Conservation (phyloP, 2,113 vertebrate species). For the Entomyzon cyanotis region DNA sequence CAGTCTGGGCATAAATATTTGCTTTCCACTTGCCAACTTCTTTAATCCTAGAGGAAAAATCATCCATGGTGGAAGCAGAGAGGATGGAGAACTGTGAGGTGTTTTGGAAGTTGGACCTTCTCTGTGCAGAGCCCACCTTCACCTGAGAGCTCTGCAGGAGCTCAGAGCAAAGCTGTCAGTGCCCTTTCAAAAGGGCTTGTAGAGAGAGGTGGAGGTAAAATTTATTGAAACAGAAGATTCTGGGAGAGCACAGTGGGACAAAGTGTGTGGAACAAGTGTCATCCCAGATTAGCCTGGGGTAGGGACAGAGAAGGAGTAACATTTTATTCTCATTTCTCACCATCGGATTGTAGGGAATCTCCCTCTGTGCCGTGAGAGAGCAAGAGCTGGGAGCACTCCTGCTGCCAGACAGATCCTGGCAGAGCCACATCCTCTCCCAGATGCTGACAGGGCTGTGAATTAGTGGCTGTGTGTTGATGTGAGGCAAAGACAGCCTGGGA, state of each 20-base stretch:
- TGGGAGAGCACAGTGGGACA: background rate
- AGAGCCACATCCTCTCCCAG: background rate
- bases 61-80: background rate
- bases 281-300: background rate
- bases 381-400: background rate
- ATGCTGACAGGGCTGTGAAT: background rate
- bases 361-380: background rate
- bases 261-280: accelerated
- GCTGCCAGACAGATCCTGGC: background rate
- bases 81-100: background rate
- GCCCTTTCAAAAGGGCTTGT: background rate
- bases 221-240: background rate
- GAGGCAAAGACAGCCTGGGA: background rate
- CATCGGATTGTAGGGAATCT: background rate
- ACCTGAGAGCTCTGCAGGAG: background rate
- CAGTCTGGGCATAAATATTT: background rate
- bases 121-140: background rate
- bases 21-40: background rate
- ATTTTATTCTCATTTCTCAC: background rate
- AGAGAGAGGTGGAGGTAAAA: background rate
- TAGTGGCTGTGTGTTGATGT: background rate
- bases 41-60: background rate
- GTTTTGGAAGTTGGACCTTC: background rate
- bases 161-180: background rate
- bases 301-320: background rate